A percentile compares a stretch with the other conserved stretches of the same genome.
These are phyloP conservation scores for Ochropleura leucogaster DNA, from an alignment of 2,888 invertebrate genomes.

Conservation along the genomic window DNA sequence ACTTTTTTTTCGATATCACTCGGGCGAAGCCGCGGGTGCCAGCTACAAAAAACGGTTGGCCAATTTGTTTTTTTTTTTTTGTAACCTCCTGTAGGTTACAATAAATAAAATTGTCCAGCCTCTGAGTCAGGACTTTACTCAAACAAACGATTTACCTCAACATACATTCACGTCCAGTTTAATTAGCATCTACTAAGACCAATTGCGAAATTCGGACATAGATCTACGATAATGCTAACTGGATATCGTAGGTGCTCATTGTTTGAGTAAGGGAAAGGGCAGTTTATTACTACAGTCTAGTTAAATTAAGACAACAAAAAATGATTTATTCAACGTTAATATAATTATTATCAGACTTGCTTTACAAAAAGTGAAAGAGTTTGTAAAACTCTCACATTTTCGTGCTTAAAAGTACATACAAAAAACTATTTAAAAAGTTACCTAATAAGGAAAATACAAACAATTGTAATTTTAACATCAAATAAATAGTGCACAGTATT, in stretches of 20 bases:
- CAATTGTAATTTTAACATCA: slow-evolving; percentile 3
- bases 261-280: background rate
- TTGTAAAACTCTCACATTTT: slow-evolving; percentile 2
- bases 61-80: no score
- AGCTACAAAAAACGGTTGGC: no score
- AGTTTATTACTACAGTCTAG: background rate
- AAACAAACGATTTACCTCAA: background rate
- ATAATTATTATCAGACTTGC: background rate
- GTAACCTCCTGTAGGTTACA: no score
- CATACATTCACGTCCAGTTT: background rate
- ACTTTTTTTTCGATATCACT: no score
- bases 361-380: background rate
- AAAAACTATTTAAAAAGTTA: slow-evolving; percentile 7
- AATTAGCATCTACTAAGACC: background rate
- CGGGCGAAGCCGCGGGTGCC: no score
- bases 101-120: no score
- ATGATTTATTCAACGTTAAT: slow-evolving; percentile 5
- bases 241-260: no score
- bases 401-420: slow-evolving; percentile 17
- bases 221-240: no score
- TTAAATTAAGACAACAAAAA: slow-evolving; percentile 6
- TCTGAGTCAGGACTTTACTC: no score
- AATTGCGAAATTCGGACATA: background rate
- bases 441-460: background rate
- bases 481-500: background rate